Evolutionary conservation across 2,797 vertebrate genomes (phyloP), one percentile per base, ranked within the genome.

Genomic region (Falco rusticolus): DNA sequence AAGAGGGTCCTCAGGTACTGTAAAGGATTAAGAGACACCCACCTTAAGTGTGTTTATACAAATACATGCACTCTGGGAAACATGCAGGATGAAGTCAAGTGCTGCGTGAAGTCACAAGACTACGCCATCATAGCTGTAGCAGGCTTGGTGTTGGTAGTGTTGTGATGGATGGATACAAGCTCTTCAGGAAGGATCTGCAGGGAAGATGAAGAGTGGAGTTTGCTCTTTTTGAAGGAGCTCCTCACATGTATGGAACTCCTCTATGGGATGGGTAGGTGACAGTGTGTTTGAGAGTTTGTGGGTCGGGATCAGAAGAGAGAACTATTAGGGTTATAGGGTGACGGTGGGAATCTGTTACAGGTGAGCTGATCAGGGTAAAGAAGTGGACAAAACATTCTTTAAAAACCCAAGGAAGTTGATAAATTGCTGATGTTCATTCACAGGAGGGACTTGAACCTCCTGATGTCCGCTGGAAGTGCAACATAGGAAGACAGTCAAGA

Each of bases 181-280:
- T 80, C 39, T 50, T 92, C 43, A 59, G 59, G 68, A 50, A 61
- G 28, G 16, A 63, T 18, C 11, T 77, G 3, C 16, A n/a, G 10
- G 11, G 24, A 77, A 34, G 31, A 28, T 34, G 22, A 37, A 24
- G 26, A 60, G 6, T 63, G 26, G 15, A 51, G 21, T 9, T 53
- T 63, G 18, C 63, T 60, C 54, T 39, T 60, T 43, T 19, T 82
- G 70, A 87, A 82, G 34, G 43, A 71, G 3, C 25, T 90, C 5
- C 31, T 85, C 47, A 4, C 0, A 0, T n/a, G 4, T 87, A 4
- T 39, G 16, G 29, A 79, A 10, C 15, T 63, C 5, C 66, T 74
- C 29, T 39, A 0, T 81, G 34, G 28, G 22, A 48, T 69, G 19
- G 10, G 13, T 41, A 13, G 11, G 33, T 69, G 66, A 50, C 24